Evolutionary conservation across 2,113 vertebrate species (phyloP).

Genomic region (Corvus cornix): DNA sequence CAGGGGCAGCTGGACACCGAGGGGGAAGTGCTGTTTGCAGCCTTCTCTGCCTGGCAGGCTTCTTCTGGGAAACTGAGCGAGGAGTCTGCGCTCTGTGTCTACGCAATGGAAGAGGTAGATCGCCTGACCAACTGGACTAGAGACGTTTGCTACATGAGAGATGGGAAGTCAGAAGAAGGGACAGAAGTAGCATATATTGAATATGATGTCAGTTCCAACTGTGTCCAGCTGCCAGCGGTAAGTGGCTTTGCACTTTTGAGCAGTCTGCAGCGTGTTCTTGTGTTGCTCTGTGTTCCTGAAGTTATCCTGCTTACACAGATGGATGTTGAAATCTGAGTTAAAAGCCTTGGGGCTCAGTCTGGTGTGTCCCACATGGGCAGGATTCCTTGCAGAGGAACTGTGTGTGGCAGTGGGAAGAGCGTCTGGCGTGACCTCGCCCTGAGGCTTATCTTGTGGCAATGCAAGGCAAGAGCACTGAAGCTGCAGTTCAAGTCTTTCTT

Average conservation of each 20-base stretch:
- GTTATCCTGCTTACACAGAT: not conserved
- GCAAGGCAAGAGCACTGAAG: not conserved
- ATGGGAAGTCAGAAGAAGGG: slow-evolving; percentile 80
- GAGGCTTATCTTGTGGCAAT: not conserved
- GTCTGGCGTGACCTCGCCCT: not conserved
- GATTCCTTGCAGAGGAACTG: not conserved
- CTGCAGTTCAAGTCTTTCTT: not conserved
- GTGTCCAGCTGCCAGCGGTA: slow-evolving; percentile 90
- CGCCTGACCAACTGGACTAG: slow-evolving; percentile 85
- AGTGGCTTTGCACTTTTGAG: slow-evolving; percentile 54
- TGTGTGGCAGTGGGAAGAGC: not conserved
- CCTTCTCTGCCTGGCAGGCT: slow-evolving; percentile 84
- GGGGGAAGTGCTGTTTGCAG: slow-evolving; percentile 83
- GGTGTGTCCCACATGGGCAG: not conserved
- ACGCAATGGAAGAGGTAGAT: slow-evolving; percentile 87
- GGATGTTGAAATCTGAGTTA: not conserved
- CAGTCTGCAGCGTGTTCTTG: accelerated
- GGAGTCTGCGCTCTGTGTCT: slow-evolving; percentile 91
- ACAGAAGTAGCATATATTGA: slow-evolving; percentile 92
- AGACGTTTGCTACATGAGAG: slow-evolving; percentile 91
- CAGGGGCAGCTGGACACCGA: not conserved
- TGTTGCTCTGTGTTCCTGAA: not conserved
- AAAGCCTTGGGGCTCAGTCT: not conserved
- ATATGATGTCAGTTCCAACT: slow-evolving; percentile 94
- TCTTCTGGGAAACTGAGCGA: slow-evolving; percentile 79